Evolutionary conservation across 2,888 invertebrate species (phyloP).

Genomic region (Lymantria dispar): DNA sequence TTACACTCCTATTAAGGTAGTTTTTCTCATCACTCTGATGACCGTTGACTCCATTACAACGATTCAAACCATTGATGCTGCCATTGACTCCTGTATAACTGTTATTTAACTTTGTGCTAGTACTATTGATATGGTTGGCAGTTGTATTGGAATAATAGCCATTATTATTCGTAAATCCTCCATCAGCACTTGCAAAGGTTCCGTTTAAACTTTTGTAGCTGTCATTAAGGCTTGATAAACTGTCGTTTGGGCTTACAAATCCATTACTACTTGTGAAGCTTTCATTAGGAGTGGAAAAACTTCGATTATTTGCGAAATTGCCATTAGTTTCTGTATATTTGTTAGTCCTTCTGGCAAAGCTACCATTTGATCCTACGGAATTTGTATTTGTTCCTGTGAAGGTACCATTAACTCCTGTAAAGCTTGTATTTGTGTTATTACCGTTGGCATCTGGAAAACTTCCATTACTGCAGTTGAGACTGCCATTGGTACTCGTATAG

Average conservation of each 20-base stretch:
- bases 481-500: constrained; percentile 1
- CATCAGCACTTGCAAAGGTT: constrained; percentile 13
- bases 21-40: constrained; percentile 51
- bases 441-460: constrained; percentile 14
- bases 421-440: constrained; percentile 11
- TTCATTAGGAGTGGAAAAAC: constrained; percentile 14
- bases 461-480: constrained; percentile 9
- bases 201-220: constrained; percentile 7
- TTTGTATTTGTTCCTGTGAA: constrained; percentile 15
- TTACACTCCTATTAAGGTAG: constrained; percentile 39
- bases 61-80: constrained; percentile 21
- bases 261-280: constrained; percentile 9
- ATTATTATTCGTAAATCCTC: constrained; percentile 19
- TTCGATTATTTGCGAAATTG: constrained; percentile 21
- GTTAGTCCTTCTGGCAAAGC: constrained; percentile 12
- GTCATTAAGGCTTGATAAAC: constrained; percentile 4
- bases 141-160: constrained; percentile 17
- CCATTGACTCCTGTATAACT: constrained; percentile 25
- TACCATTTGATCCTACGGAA: constrained; percentile 16
- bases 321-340: constrained; percentile 17
- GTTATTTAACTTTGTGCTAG: constrained; percentile 32
- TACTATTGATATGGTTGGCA: constrained; percentile 40
- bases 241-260: constrained; percentile 11
- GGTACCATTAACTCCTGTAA: constrained; percentile 23
- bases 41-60: constrained; percentile 42